Evolutionary conservation across 2,113 vertebrate species (phyloP), one percentile per base, ranked within the genome.

Genomic region (Spermophilus dauricus): DNA sequence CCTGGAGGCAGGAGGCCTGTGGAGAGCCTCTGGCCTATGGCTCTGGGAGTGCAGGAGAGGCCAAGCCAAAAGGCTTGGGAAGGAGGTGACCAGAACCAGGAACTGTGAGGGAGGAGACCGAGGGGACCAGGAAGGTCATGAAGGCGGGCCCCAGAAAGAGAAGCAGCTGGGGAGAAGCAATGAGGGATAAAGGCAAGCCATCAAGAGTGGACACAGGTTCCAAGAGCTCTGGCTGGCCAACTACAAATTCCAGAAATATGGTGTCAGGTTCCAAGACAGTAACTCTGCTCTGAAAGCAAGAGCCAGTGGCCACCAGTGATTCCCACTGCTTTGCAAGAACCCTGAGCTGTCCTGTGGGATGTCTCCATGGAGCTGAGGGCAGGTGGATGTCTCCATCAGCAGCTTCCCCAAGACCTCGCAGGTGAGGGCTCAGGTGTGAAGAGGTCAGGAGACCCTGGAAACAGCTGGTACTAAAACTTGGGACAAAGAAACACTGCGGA

Each of bases 301-400:
- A 67, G 11, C 16, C 80, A 0, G 1, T 45, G 77, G n/a, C 42
- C 34, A 7, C 4, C 12, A 4, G 32, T 39, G 75, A 63, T 75
- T 48, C 53, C 58, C 30, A 4, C 30, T 10, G 45, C 32, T 72
- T 63, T 37, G 2, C n/a, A 5, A 39, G 78, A 65, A 70, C 51
- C 0, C 61, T 28, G 17, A 56, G 32, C 34, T 2, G 0, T 32
- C 61, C 61, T 76, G 20, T 12, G 26, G 3, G 32, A 5, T 5
- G 2, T 3, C 0, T 76, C 82, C 24, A 0, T 63, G 32, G 34
- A 72, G 69, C 32, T 20, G 42, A 18, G 51, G 16, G n/a, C 82
- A 48, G 76, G 28, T 28, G 13, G 81, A 70, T 45, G 70, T 39
- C 69, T 39, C 65, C 83, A 28, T 20, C 63, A 11, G 18, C 34